phyloP scores from a whole-genome alignment of 2,797 vertebrate genomes.

The Cossypha caffra region DNA sequence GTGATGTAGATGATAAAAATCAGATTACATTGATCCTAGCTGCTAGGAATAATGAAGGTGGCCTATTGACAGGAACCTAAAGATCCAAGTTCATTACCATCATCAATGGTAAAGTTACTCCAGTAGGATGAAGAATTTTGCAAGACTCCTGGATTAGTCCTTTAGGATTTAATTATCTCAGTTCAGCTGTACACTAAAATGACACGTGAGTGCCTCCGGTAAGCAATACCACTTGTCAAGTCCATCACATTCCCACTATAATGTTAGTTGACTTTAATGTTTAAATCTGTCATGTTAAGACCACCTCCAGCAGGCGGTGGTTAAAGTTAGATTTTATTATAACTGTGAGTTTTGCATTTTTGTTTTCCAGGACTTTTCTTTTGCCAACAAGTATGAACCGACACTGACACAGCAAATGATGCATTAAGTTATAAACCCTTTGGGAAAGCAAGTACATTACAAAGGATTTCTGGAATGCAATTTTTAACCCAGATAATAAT shows the following conservation, averaged over 20 bases:
- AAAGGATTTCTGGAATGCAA: slow-evolving; percentile 31
- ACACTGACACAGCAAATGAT: slow-evolving; percentile 48
- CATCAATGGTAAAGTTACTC: neutral
- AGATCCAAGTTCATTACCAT: neutral
- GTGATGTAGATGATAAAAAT: neutral
- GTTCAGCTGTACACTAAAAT: neutral
- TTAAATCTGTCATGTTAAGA: slow-evolving; percentile 9
- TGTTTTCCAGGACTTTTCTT: slow-evolving; percentile 46
- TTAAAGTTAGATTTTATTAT: neutral
- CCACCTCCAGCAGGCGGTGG: neutral
- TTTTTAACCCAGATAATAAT: neutral
- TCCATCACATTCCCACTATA: neutral
- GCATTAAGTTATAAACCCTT: slow-evolving; percentile 61
- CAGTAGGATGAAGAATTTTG: neutral
- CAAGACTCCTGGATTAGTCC: neutral
- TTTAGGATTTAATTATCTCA: neutral
- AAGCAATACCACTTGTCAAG: neutral
- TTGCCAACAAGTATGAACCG: slow-evolving; percentile 47
- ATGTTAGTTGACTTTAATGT: neutral
- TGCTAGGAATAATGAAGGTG: neutral
- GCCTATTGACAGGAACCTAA: neutral
- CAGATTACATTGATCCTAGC: neutral
- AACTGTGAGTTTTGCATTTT: neutral
- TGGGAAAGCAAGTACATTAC: slow-evolving; percentile 57
- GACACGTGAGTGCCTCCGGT: neutral